phyloP scores from a whole-genome alignment of 1,140 invertebrate genomes.

The Agrypnia vestita region DNA sequence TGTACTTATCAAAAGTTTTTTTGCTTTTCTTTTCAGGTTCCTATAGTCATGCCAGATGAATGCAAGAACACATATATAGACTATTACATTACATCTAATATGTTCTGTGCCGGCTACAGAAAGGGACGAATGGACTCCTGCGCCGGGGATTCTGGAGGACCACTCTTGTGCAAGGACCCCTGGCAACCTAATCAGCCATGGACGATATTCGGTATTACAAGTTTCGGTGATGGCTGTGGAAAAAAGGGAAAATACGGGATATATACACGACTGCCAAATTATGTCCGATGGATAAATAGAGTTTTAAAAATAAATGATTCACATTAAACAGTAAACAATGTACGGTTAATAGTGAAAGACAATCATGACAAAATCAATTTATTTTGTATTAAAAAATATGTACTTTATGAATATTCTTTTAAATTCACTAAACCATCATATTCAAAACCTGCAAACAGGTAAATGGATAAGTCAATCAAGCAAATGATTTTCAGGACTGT shows the following conservation, averaged over 20 bases:
- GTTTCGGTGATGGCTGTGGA: slow-evolving; percentile 95
- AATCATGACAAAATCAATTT: too few species aligned
- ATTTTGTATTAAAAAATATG: too few species aligned
- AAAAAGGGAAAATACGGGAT: slow-evolving; percentile 93
- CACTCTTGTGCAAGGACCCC: slow-evolving; percentile 81
- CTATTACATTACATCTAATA: slow-evolving; percentile 89
- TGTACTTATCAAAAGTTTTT: too few species aligned
- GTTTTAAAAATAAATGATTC: slow-evolving; percentile 66
- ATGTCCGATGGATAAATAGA: slow-evolving; percentile 85
- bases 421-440: too few species aligned
- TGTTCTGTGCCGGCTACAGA: slow-evolving; percentile 91
- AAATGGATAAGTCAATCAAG: too few species aligned
- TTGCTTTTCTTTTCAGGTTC: slow-evolving; percentile 78
- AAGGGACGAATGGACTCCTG: slow-evolving; percentile 88
- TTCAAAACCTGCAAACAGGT: too few species aligned
- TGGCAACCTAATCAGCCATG: slow-evolving; percentile 74
- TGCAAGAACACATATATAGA: slow-evolving; percentile 85
- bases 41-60: slow-evolving; percentile 83
- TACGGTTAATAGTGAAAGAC: too few species aligned
- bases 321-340: too few species aligned
- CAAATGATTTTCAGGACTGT: too few species aligned
- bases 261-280: slow-evolving; percentile 90
- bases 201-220: slow-evolving; percentile 92
- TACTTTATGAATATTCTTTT: too few species aligned
- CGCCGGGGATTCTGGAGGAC: slow-evolving; percentile 92